phyloP scores from a whole-genome alignment of 2,797 vertebrate genomes.

The Amblyraja radiata region DNA sequence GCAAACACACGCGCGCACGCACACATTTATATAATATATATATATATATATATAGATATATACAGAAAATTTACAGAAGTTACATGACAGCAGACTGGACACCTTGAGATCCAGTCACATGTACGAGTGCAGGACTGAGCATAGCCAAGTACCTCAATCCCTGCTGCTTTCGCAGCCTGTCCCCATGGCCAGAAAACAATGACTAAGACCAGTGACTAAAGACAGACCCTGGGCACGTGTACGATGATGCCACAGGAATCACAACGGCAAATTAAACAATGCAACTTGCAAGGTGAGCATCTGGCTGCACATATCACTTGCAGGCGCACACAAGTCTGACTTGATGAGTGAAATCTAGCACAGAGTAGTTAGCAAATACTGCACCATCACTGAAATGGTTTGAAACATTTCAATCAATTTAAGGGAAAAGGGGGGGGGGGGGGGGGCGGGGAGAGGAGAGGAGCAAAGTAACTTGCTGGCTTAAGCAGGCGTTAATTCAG shows the following conservation, averaged over 20 bases:
- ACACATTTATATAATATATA: background rate
- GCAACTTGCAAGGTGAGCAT: background rate
- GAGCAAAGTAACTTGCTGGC: slow-evolving; percentile 24
- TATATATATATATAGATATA: background rate
- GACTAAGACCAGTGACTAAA: background rate
- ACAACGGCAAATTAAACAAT: background rate
- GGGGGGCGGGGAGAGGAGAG: background rate
- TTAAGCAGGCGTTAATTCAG: slow-evolving; percentile 22
- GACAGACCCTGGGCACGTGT: slow-evolving; percentile 4
- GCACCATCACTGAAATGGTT: slow-evolving; percentile 21
- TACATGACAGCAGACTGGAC: background rate
- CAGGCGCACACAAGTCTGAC: background rate
- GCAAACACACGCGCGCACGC: background rate
- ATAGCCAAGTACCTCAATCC: slow-evolving; percentile 17
- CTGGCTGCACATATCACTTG: background rate
- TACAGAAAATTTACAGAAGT: slow-evolving; percentile 29
- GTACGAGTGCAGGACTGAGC: slow-evolving; percentile 25
- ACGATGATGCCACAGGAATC: background rate
- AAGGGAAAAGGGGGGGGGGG: background rate
- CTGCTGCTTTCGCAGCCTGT: slow-evolving; percentile 26
- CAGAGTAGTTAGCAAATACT: background rate
- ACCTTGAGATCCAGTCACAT: slow-evolving; percentile 10
- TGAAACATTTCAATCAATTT: background rate
- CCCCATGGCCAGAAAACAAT: background rate
- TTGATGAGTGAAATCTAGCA: slow-evolving; percentile 13